A percentile compares a stretch with the other conserved stretches of the same genome.
phyloP scores from a whole-genome alignment of 2,113 vertebrate species.

The Arenaria interpres region DNA sequence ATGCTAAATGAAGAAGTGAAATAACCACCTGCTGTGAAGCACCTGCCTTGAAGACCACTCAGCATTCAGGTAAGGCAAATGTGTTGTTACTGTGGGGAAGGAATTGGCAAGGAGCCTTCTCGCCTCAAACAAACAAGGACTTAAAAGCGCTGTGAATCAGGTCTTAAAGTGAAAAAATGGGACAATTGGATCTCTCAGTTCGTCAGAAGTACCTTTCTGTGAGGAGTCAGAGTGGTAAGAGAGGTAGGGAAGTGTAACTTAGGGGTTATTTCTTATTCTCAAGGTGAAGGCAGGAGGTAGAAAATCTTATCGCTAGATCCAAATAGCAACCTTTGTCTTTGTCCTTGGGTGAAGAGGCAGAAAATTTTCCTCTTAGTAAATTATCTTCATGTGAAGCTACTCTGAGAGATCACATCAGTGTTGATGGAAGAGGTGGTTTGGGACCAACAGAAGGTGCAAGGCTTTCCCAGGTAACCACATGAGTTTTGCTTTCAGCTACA shows the following conservation, averaged over 20 bases:
- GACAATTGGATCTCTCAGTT: neutral
- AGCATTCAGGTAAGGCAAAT: neutral
- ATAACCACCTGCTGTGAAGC: neutral
- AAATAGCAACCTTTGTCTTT: neutral
- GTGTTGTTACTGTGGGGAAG: neutral
- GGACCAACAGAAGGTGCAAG: neutral
- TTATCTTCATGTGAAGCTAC: neutral
- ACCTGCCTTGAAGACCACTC: neutral
- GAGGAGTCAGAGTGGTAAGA: neutral
- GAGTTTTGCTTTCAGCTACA: neutral
- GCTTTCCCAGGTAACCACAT: neutral
- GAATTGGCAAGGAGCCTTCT: neutral
- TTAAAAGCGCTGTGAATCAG: neutral
- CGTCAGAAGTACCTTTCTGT: neutral
- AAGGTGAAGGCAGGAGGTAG: neutral
- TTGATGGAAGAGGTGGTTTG: neutral
- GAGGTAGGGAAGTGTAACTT: neutral
- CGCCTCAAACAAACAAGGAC: neutral
- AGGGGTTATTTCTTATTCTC: neutral
- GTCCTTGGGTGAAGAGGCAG: neutral
- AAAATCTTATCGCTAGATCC: neutral
- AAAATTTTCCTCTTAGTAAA: neutral
- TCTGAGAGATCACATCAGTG: neutral
- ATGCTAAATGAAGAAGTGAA: neutral
- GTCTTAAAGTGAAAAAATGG: neutral